A percentile compares a stretch with the other conserved stretches of the same genome.
These are phyloP conservation scores for Bombus cullumanus DNA, from an alignment of 1,140 invertebrate species.

Conservation along the genomic window DNA sequence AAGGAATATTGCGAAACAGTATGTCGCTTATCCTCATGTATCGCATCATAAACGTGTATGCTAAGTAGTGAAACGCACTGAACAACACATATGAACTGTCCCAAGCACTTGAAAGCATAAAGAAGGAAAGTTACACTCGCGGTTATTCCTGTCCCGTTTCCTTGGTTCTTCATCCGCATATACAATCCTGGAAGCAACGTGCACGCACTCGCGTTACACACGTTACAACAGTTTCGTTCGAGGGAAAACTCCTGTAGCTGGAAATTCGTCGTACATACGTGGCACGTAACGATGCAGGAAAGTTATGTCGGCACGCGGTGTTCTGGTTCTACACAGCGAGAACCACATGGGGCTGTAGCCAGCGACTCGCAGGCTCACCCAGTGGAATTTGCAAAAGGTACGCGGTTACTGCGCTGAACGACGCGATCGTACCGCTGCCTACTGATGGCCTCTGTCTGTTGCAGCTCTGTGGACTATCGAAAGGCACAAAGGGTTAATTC, in stretches of 20 bases:
- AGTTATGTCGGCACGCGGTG: constrained; percentile 61
- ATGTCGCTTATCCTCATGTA: not conserved
- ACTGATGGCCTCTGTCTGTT: constrained; percentile 17
- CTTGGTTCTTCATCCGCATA: not conserved
- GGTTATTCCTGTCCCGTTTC: constrained; percentile 35
- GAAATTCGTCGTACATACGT: constrained; percentile 68
- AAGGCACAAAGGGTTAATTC: constrained; percentile 11
- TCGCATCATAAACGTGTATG: not conserved
- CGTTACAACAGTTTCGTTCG: constrained; percentile 54
- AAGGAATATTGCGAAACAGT: not conserved
- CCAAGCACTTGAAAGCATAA: constrained; percentile 5
- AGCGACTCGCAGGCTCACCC: constrained; percentile 40
- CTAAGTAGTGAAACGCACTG: constrained; percentile 2
- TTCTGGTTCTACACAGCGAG: constrained; percentile 19
- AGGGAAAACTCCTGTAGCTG: constrained; percentile 58
- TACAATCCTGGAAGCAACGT: not conserved
- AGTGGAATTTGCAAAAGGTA: constrained; percentile 67
- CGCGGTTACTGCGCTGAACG: not conserved
- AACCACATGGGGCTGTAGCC: not conserved
- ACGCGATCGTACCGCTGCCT: not conserved
- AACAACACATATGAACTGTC: constrained; percentile 49
- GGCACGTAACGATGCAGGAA: constrained; percentile 69
- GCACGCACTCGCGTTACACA: constrained; percentile 47
- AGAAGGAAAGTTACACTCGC: constrained; percentile 34
- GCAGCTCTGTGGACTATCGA: not conserved